Evolutionary conservation across 2,113 vertebrate genomes (phyloP), one percentile per base, ranked within the genome.

Genomic region (Apteryx mantelli): DNA sequence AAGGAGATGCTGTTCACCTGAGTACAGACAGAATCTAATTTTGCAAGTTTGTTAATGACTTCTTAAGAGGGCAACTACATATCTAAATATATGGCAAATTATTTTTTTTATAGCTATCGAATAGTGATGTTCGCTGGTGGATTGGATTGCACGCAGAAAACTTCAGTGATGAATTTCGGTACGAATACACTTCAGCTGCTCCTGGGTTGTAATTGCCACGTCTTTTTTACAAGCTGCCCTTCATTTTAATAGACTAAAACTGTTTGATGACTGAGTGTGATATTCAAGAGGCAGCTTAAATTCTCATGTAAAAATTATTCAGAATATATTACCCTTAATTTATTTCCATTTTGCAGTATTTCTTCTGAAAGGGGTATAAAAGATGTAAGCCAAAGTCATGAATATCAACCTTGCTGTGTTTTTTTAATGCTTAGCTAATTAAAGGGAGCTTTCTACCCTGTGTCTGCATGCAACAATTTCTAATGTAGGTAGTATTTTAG

Each of bases 101-200:
- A 5, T 65, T 88, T 85, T 70, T 88, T 86, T 89, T 82, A 9
- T 95, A 99, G 99, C 81, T 98, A 2, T 98, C 98, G 1, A 96
- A 97, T 70, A 97, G 76, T 48, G 98, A 98, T 40, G 95, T 95
- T 52, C 98, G 98, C 63, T 99, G 99, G 99, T 99, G 99, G 99
- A 99, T 99, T 94, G 99, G 99, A 91, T 58, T 99, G 92, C 98
- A 96, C 4, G 58, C 97, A 76, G 98, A 98, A 93, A 95, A 82
- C 73, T 65, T 95, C 46, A 97, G 90, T 46, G 87, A 95, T 61
- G 97, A 97, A 92, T 98, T 98, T 97, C 98, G 98, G 99, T 99
- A 98, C 96, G 98, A 97, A 86, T 65, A 17, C 40, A 2, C 24
- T 64, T 74, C 89, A 50, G 88, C 88, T 94, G 88, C 83, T 91